Conservation (phyloP, 2,888 invertebrate genomes). For the Pristionchus entomophagus region DNA sequence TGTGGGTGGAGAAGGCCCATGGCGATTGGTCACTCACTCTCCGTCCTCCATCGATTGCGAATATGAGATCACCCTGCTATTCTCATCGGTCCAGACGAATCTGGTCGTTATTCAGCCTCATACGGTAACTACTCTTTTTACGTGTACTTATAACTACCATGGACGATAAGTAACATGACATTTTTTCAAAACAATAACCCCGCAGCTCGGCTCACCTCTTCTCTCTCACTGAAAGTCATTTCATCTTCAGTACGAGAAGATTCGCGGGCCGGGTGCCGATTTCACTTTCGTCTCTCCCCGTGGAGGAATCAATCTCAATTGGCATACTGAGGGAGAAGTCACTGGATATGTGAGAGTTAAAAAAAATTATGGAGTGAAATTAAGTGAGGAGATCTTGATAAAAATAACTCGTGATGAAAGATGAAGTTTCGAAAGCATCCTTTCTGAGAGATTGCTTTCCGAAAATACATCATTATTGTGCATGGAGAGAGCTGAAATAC, state of each 20-base stretch:
- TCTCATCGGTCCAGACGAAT: background rate
- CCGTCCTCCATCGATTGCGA: background rate
- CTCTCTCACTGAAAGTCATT: background rate
- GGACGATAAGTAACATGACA: too few species aligned
- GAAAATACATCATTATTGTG: too few species aligned
- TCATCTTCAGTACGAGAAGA: constrained; percentile 7
- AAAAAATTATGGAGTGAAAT: too few species aligned
- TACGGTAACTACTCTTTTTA: background rate
- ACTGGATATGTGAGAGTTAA: constrained; percentile 28
- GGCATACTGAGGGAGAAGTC: background rate
- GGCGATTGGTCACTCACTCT: background rate
- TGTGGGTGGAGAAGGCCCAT: background rate
- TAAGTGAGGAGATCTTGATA: too few species aligned
- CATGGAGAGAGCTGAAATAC: too few species aligned
- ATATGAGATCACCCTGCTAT: constrained; percentile 15
- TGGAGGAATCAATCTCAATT: constrained; percentile 25
- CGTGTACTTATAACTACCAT: background rate
- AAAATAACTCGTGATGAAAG: too few species aligned
- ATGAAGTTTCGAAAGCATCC: too few species aligned
- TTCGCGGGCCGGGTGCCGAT: background rate
- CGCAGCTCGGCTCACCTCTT: too few species aligned
- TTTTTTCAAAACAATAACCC: too few species aligned
- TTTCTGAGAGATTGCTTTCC: too few species aligned
- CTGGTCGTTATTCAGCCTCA: constrained; percentile 15
- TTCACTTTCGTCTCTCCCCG: constrained; percentile 31